These are phyloP conservation scores for Rhogogaster chlorosoma DNA, from an alignment of 2,888 invertebrate species.

Conservation along the genomic window DNA sequence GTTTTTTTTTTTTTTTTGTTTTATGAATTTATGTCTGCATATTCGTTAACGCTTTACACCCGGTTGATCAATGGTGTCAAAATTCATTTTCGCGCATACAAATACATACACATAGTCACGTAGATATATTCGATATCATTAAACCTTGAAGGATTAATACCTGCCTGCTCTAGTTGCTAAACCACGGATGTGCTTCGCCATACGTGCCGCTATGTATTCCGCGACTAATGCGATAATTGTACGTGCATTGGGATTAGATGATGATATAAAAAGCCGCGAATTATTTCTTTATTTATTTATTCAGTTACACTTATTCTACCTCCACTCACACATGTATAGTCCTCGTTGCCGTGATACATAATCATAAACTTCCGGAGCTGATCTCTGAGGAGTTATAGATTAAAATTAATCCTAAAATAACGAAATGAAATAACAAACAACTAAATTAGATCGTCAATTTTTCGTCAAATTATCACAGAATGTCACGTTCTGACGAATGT, in stretches of 20 bases:
- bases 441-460: constrained; percentile 1
- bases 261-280: neutral
- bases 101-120: neutral
- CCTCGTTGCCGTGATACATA: neutral
- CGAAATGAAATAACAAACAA: neutral
- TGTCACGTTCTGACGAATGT: neutral
- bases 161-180: constrained; percentile 31
- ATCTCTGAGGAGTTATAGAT: neutral
- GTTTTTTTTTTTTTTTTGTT: neutral
- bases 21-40: neutral
- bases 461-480: neutral
- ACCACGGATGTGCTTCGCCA: neutral
- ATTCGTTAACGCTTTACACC: neutral
- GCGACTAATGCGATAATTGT: constrained; percentile 13
- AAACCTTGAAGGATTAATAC: constrained; percentile 5
- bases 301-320: neutral
- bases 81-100: neutral
- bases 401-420: neutral
- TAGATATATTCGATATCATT: neutral
- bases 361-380: neutral
- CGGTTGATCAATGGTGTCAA: neutral
- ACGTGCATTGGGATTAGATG: neutral
- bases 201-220: neutral
- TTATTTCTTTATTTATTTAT: neutral
- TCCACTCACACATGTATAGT: neutral